Evolutionary conservation across 2,888 invertebrate genomes (phyloP).

Genomic region (Oscheius sp.): DNA sequence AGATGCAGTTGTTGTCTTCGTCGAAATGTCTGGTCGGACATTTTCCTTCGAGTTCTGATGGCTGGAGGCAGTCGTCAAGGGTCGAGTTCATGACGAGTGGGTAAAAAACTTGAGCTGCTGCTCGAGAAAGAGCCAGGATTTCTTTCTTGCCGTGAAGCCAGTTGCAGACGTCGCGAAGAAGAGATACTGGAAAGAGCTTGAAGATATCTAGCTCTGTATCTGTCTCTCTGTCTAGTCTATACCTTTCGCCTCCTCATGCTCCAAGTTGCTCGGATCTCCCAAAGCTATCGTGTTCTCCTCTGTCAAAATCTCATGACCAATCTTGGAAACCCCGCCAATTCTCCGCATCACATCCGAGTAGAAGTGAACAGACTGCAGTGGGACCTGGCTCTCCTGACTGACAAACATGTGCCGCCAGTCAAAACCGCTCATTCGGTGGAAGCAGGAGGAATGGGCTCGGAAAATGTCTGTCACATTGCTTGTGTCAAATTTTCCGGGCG

Average conservation of each 20-base stretch:
- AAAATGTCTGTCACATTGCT: constrained; percentile 45
- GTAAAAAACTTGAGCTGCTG: constrained; percentile 18
- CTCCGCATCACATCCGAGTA: constrained; percentile 34
- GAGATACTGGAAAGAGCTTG: neutral
- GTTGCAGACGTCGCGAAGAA: constrained; percentile 24
- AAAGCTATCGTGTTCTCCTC: constrained; percentile 28
- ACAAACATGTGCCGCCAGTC: constrained; percentile 52
- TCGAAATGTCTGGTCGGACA: constrained; percentile 7
- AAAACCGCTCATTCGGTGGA: constrained; percentile 44
- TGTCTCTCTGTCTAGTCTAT: neutral
- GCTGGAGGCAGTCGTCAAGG: constrained; percentile 9
- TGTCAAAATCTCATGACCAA: constrained; percentile 26
- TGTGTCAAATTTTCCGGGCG: constrained; percentile 44
- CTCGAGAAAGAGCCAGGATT: constrained; percentile 8
- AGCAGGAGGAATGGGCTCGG: constrained; percentile 45
- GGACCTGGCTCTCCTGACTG: constrained; percentile 47
- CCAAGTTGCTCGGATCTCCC: neutral
- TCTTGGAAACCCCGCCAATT: constrained; percentile 25
- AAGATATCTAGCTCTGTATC: neutral
- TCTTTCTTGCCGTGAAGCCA: constrained; percentile 31
- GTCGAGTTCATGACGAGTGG: constrained; percentile 11
- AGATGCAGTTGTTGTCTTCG: constrained; percentile 30
- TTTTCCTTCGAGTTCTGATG: neutral
- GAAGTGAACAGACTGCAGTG: constrained; percentile 49
- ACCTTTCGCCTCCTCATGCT: constrained; percentile 11